Base-by-base conservation (phyloP, 1,140 invertebrate species). In the Eupeodes corollae region DNA sequence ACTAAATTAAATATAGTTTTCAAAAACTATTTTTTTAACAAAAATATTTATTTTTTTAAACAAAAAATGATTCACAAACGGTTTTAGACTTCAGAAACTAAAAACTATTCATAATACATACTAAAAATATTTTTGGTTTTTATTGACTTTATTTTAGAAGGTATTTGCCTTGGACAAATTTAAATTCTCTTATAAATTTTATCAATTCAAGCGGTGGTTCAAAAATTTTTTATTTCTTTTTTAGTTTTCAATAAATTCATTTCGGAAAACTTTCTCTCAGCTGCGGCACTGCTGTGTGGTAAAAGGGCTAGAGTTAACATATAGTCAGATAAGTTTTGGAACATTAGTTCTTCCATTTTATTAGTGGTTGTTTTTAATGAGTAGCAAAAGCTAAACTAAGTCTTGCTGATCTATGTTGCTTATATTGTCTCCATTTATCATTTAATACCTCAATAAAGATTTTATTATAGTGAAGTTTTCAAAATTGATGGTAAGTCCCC, bases 181-280 rank as follows among this genome's bases (percentile, higher is more conserved):
- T n/a, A n/a, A n/a, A n/a, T n/a, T n/a, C n/a, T n/a, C n/a, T n/a
- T n/a, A n/a, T n/a, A n/a, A n/a, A n/a, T n/a, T n/a, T n/a, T n/a
- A n/a, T n/a, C n/a, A n/a, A n/a, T n/a, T n/a, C n/a, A n/a, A n/a
- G n/a, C n/a, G n/a, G n/a, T n/a, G n/a, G n/a, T n/a, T n/a, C n/a
- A n/a, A n/a, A n/a, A n/a, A n/a, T n/a, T n/a, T n/a, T n/a, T n/a
- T n/a, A n/a, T n/a, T n/a, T n/a, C n/a, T n/a, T n/a, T n/a, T 21
- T 42, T 42, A 13, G 3, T 42, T 42, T 42, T 42, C 16, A 42
- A 15, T 3, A 42, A 13, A 42, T 42, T 42, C n/a, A 42, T 42
- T 14, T 42, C 40, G 6, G 35, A 37, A 37, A 37, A 37, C 10
- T 37, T 37, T 16, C 35, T 3, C 35, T 37, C 35, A 6, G 35